phyloP scores from a whole-genome alignment of 2,888 invertebrate species.

The Hypena proboscidalis region DNA sequence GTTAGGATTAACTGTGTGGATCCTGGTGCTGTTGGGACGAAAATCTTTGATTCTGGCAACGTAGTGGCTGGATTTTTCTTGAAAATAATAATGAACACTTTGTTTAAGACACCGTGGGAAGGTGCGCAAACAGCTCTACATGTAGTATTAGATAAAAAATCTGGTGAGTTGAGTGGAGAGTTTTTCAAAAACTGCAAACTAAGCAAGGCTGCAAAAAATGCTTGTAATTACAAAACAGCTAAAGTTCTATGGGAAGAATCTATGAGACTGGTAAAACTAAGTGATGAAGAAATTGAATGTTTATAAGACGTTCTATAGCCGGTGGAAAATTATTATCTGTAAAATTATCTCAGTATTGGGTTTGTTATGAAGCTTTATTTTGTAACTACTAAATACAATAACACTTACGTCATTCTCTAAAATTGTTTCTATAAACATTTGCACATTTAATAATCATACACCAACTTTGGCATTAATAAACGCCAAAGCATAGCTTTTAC shows the following conservation, averaged over 20 bases:
- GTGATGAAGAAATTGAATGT: slow-evolving; percentile 4
- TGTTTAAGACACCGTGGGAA: slow-evolving; percentile 89
- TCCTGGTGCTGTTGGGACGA: slow-evolving; percentile 92
- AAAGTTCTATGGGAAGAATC: slow-evolving; percentile 41
- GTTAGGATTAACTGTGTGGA: slow-evolving; percentile 93
- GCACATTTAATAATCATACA: too few relatives aligned
- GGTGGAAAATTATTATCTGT: too few relatives aligned
- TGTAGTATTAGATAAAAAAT: slow-evolving; percentile 77
- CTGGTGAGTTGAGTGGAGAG: slow-evolving; percentile 87
- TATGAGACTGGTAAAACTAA: slow-evolving; percentile 12
- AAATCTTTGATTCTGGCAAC: slow-evolving; percentile 86
- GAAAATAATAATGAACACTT: slow-evolving; percentile 72
- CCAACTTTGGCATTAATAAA: too few relatives aligned
- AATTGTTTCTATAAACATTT: too few relatives aligned
- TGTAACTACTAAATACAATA: too few relatives aligned
- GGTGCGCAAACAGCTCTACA: slow-evolving; percentile 91
- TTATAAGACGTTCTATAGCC: background rate
- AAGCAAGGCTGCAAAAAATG: slow-evolving; percentile 76
- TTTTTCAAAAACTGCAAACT: slow-evolving; percentile 90
- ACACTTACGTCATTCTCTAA: too few relatives aligned
- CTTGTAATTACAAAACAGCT: slow-evolving; percentile 79
- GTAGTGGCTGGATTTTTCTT: slow-evolving; percentile 77
- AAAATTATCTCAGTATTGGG: too few relatives aligned
- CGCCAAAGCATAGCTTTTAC: too few relatives aligned
- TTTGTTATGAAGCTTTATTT: too few relatives aligned